phyloP scores from a whole-genome alignment of 2,888 invertebrate genomes.

The Allygus modestus region DNA sequence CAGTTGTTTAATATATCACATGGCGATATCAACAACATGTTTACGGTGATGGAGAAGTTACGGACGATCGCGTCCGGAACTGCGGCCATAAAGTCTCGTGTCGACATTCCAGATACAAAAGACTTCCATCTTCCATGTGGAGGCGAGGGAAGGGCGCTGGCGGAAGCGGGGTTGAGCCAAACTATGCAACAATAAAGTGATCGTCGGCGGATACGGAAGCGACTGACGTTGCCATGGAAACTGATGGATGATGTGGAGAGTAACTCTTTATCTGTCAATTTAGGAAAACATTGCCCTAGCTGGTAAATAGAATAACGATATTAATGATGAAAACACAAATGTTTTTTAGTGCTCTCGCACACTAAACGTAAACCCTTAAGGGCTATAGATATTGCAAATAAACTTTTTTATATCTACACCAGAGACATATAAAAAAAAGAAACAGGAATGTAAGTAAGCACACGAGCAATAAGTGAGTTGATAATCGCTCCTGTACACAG shows the following conservation, averaged over 20 bases:
- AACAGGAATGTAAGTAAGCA: too few relatives aligned
- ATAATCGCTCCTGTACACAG: too few relatives aligned
- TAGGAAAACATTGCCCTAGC: background rate
- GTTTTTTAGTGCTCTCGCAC: too few relatives aligned
- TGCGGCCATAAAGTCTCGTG: slow-evolving; percentile 19
- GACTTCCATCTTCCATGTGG: slow-evolving; percentile 37
- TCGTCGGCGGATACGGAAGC: slow-evolving; percentile 47
- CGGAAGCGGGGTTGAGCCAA: slow-evolving; percentile 33
- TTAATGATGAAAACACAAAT: too few relatives aligned
- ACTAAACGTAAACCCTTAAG: too few relatives aligned
- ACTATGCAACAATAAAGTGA: slow-evolving; percentile 52
- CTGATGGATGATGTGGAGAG: background rate
- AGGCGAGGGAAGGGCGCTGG: background rate
- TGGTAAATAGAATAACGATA: too few relatives aligned
- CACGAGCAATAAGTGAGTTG: too few relatives aligned
- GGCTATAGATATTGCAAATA: too few relatives aligned
- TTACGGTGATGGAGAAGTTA: slow-evolving; percentile 26
- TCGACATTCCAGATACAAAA: slow-evolving; percentile 42
- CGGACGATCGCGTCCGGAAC: slow-evolving; percentile 33
- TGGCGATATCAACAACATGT: slow-evolving; percentile 44
- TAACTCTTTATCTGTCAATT: slow-evolving; percentile 23
- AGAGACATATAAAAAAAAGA: too few relatives aligned
- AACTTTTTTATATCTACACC: too few relatives aligned
- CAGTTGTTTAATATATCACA: slow-evolving; percentile 18
- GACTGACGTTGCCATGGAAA: slow-evolving; percentile 29